These are phyloP conservation scores for Arge pagana DNA, from an alignment of 2,888 invertebrate genomes.

Conservation along the genomic window DNA sequence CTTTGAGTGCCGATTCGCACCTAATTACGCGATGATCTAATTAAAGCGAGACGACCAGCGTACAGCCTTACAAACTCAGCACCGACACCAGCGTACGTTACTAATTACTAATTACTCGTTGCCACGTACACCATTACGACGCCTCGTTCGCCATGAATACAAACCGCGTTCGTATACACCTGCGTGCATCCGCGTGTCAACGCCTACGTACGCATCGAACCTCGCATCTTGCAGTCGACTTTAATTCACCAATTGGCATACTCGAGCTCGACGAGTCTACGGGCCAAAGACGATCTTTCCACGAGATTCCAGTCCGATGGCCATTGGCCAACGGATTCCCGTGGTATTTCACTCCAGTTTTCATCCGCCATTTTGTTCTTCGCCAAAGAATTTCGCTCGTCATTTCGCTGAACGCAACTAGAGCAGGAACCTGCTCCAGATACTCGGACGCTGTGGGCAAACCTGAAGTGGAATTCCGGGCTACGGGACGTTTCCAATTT, in stretches of 20 bases:
- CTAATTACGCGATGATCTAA: constrained; percentile 41
- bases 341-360: no score
- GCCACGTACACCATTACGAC: constrained; percentile 26
- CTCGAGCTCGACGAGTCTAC: no score
- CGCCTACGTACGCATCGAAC: not conserved
- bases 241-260: not conserved
- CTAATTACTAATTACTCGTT: constrained; percentile 46
- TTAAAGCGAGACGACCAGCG: constrained; percentile 36
- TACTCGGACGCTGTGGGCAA: no score
- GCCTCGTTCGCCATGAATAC: not conserved
- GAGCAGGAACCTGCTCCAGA: no score
- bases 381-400: no score
- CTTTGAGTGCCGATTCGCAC: constrained; percentile 8
- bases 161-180: not conserved
- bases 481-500: no score
- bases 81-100: constrained; percentile 33
- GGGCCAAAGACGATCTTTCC: no score
- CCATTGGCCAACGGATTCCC: no score
- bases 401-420: no score
- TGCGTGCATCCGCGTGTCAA: not conserved
- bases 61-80: constrained; percentile 24
- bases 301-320: no score
- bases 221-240: not conserved
- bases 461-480: no score
- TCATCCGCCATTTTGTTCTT: no score